Evolutionary conservation across 2,113 vertebrate species (phyloP), one percentile per base, ranked within the genome.

Genomic region (Dolichotis patagonum): DNA sequence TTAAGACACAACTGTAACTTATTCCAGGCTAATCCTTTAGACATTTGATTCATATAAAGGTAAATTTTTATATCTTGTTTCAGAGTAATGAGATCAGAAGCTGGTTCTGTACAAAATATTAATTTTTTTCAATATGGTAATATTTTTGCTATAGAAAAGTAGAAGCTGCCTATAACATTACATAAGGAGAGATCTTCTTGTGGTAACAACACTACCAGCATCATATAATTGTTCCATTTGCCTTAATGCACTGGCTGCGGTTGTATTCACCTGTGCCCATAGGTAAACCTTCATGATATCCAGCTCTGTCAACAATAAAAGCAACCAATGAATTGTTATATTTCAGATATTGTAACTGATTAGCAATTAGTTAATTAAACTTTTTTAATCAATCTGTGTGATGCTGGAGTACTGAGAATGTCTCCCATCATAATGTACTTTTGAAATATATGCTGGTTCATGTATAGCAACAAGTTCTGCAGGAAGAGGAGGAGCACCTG

Each of bases 11-110:
- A 35, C 0, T 98, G 98, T 38, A 99, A 98, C 20, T 99, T 99
- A 73, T 99, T 98, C 90, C 99, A 99, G 77, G 99, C 99, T 7
- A 99, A 98, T 93, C 99, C 99, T 98, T 99, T 99, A 28, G 99
- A 99, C 58, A 99, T 97, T 38, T 99, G 99, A 98, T 99, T 99
- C 97, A 99, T 96, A 91, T 99, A 99, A 17, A 99, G 99, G 95
- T 99, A 99, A 24, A 99, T 38, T 14, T 98, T 98, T 95, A 98
- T 96, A 77, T 98, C 98, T n/a, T 98, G 99, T 97, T 99, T 99
- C 13, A 99, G 92, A 92, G 98, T 98, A 88, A 99, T 99, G 49
- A 99, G 98, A 94, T 98, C 97, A 0, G 99, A 99, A 90, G 85
- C 98, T 91, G 98, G 96, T 88, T 98, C 99, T 62, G 91, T 96